phyloP scores from a whole-genome alignment of 2,113 vertebrate species.

The Actinemys pallida region DNA sequence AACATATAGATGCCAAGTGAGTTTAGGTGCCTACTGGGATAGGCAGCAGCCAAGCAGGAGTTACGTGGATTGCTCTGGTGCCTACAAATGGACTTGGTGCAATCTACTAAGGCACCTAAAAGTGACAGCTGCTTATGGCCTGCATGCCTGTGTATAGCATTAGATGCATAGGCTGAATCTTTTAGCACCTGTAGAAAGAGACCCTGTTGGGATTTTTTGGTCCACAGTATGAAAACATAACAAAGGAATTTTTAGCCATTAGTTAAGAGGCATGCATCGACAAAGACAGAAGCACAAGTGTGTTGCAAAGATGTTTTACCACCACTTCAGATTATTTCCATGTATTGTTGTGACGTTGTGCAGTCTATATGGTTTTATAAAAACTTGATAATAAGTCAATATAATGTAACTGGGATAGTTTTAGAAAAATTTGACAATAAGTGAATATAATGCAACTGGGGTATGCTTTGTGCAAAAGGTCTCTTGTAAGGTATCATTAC shows the following conservation, averaged over 20 bases:
- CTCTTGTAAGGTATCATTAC: too few species aligned
- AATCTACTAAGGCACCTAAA: too few species aligned
- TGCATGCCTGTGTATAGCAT: not conserved
- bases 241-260: not conserved
- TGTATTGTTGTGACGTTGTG: not conserved
- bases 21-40: too few species aligned
- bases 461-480: too few species aligned
- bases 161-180: not conserved
- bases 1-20: too few species aligned
- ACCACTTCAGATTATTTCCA: slow-evolving; percentile 53
- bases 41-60: not conserved
- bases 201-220: not conserved
- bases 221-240: not conserved
- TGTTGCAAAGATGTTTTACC: slow-evolving; percentile 37
- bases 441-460: too few species aligned
- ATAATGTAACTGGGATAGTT: too few species aligned
- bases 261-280: not conserved
- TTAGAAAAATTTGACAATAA: too few species aligned
- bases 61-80: not conserved
- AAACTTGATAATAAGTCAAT: too few species aligned
- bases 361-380: too few species aligned
- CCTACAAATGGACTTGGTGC: not conserved
- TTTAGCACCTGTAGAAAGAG: not conserved
- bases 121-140: not conserved
- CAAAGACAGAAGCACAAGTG: slow-evolving; percentile 29